These are phyloP conservation scores for Machimus rusticus DNA, from an alignment of 2,888 invertebrate genomes.

Conservation along the genomic window DNA sequence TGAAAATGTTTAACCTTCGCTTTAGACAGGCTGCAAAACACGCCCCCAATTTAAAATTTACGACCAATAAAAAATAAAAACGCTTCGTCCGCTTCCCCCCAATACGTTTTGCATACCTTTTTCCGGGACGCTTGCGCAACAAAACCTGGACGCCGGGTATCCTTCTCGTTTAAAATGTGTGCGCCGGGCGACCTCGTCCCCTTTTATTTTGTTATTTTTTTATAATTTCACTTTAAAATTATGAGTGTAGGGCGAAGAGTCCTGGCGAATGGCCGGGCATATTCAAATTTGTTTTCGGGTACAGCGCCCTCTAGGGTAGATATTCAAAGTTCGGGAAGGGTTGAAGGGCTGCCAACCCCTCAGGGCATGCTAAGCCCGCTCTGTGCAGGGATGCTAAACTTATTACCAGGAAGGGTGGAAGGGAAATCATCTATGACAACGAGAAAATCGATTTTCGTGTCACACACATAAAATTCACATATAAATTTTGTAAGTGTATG, in stretches of 20 bases:
- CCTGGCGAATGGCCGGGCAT: background rate
- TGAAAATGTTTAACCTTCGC: slow-evolving; percentile 37
- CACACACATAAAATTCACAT: slow-evolving; percentile 52
- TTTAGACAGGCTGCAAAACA: slow-evolving; percentile 48
- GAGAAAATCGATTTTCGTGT: slow-evolving; percentile 54
- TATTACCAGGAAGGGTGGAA: slow-evolving; percentile 42
- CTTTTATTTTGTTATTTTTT: background rate
- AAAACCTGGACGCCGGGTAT: slow-evolving; percentile 8
- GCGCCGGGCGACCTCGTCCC: slow-evolving; percentile 15
- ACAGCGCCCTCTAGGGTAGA: background rate
- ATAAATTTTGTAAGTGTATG: slow-evolving; percentile 47
- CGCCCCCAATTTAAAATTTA: slow-evolving; percentile 58
- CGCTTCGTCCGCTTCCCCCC: slow-evolving; percentile 41
- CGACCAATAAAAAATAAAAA: slow-evolving; percentile 59
- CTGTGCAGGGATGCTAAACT: slow-evolving; percentile 31
- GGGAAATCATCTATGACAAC: slow-evolving; percentile 53
- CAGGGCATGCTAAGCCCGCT: background rate
- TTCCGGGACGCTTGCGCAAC: slow-evolving; percentile 47
- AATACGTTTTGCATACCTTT: slow-evolving; percentile 50
- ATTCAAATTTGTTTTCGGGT: background rate
- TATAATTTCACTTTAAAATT: slow-evolving; percentile 33
- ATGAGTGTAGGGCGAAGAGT: slow-evolving; percentile 10
- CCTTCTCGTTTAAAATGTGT: slow-evolving; percentile 30
- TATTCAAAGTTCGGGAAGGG: background rate
- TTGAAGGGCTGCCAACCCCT: background rate